These are phyloP conservation scores for Macaria liturata DNA, from an alignment of 2,888 invertebrate species.

Conservation along the genomic window DNA sequence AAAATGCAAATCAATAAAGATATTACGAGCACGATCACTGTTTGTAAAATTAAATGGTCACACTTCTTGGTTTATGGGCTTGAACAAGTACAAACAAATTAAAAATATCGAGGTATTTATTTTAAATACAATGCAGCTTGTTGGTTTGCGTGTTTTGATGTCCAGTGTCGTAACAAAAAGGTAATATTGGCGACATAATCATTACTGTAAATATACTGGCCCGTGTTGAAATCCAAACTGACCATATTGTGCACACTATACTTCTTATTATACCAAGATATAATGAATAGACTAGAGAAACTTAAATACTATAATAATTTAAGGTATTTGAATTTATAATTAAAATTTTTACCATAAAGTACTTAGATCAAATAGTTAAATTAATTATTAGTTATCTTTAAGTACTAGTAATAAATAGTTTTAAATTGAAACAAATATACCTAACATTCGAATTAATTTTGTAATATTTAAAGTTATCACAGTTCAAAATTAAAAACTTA, in stretches of 20 bases:
- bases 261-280: not conserved
- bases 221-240: no score
- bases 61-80: no score
- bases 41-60: no score
- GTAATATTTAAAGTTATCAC: conserved; percentile 29
- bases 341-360: conserved; percentile 37
- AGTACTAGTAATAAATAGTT: conserved; percentile 48
- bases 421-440: conserved; percentile 16
- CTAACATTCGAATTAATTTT: conserved; percentile 13
- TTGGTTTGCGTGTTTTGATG: no score
- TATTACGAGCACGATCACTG: no score
- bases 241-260: not conserved
- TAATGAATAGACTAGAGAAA: not conserved
- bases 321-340: conserved; percentile 2
- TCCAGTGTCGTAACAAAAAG: no score
- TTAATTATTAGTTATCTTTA: conserved; percentile 47
- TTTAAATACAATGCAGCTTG: no score
- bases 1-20: no score
- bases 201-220: no score
- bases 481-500: conserved; percentile 1
- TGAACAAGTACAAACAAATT: no score
- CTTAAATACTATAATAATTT: not conserved
- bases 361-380: conserved; percentile 75
- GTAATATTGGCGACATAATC: no score
- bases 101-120: no score